Evolutionary conservation across 2,113 vertebrate genomes (phyloP).

Genomic region (Ailurus styani): DNA sequence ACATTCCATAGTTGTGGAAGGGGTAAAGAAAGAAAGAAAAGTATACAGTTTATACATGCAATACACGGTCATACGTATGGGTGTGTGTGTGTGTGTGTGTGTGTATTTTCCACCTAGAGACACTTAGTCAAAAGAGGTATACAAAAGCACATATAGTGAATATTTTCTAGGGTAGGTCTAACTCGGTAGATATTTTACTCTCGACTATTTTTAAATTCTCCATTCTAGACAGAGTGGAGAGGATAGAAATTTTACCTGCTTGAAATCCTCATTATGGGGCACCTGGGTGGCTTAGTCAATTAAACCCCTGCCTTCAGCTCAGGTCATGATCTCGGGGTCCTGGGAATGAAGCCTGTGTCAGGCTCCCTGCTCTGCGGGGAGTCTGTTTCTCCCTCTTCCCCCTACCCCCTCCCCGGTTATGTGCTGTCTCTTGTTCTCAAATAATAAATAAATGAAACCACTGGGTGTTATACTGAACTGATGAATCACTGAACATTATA

Average conservation of each 20-base stretch:
- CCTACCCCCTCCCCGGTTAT: neutral
- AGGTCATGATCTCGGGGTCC: neutral
- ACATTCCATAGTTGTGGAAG: neutral
- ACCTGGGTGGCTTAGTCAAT: neutral
- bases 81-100: neutral
- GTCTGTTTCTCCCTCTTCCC: neutral
- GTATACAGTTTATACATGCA: neutral
- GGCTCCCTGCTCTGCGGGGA: neutral
- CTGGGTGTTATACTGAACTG: no score
- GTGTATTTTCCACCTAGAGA: neutral
- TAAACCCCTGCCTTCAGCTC: neutral
- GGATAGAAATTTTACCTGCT: neutral
- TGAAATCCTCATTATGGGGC: neutral
- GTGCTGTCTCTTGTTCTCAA: neutral
- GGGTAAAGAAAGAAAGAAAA: neutral
- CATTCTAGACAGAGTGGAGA: neutral
- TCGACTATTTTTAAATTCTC: conserved; percentile 9
- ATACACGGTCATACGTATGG: neutral
- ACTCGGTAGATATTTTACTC: neutral
- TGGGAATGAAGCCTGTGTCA: neutral
- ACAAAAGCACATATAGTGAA: neutral
- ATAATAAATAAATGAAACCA: neutral
- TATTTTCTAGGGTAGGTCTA: neutral
- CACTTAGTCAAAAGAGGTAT: neutral
- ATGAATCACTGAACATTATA: no score